These are phyloP conservation scores for Oligia latruncula DNA, from an alignment of 2,888 invertebrate genomes.

Conservation along the genomic window DNA sequence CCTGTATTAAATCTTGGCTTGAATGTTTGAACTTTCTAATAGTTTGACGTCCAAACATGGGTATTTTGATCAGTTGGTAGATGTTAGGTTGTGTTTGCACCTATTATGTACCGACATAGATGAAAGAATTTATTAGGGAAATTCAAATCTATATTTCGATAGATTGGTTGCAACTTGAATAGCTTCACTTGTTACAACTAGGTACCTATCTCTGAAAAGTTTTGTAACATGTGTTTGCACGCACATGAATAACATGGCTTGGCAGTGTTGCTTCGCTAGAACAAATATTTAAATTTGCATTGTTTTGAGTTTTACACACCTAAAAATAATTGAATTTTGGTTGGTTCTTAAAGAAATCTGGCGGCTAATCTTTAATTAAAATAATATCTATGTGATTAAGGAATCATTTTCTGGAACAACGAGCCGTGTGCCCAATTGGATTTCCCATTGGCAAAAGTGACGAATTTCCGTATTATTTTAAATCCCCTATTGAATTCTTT, in stretches of 20 bases:
- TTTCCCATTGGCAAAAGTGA: not conserved
- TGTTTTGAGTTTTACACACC: not conserved
- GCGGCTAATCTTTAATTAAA: not conserved
- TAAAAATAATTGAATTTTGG: not conserved
- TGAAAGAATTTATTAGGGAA: not conserved
- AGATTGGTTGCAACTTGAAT: not conserved
- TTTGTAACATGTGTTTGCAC: not conserved
- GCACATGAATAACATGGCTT: not conserved
- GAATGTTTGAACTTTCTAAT: constrained; percentile 60
- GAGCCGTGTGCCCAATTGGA: too few relatives aligned
- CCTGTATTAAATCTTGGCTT: constrained; percentile 61
- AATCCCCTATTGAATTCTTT: not conserved
- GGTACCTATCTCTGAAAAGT: not conserved
- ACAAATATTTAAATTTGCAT: not conserved
- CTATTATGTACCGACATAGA: not conserved
- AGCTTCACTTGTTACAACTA: not conserved
- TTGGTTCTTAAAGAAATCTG: not conserved
- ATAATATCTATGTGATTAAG: not conserved
- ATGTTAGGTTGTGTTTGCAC: not conserved
- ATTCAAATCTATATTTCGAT: not conserved
- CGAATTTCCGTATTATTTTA: not conserved
- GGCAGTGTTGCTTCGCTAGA: not conserved
- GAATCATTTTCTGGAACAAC: not conserved
- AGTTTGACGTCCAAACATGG: constrained; percentile 56
- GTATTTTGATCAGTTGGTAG: constrained; percentile 28